Evolutionary conservation across 2,888 invertebrate species (phyloP).

Genomic region (Sericinus montela): DNA sequence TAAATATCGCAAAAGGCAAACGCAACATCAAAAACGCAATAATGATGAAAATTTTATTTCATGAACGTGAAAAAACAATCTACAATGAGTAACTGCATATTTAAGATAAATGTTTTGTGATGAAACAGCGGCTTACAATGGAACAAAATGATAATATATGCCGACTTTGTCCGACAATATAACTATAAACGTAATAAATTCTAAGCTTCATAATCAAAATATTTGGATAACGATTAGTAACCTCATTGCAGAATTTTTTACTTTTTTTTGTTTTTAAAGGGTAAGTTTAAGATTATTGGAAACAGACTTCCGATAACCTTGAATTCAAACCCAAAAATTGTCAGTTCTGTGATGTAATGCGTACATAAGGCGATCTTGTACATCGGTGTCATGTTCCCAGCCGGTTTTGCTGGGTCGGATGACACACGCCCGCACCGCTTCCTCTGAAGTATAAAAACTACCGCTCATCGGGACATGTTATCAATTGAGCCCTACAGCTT

Average conservation of each 20-base stretch:
- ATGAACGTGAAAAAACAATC: background rate
- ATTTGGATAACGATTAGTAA: background rate
- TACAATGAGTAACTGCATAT: background rate
- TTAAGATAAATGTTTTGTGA: background rate
- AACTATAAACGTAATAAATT: background rate
- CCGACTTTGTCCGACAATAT: too few species aligned
- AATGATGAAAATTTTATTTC: background rate
- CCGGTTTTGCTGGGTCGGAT: constrained; percentile 64
- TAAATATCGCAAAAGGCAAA: too few species aligned
- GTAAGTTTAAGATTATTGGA: constrained; percentile 27
- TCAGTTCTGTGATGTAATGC: constrained; percentile 59
- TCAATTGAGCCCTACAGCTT: constrained; percentile 57
- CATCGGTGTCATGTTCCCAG: constrained; percentile 57
- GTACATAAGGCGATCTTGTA: constrained; percentile 27
- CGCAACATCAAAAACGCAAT: background rate
- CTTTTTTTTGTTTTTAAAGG: background rate
- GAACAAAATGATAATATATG: too few species aligned
- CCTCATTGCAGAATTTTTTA: background rate
- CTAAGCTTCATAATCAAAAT: background rate
- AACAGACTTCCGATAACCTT: constrained; percentile 58
- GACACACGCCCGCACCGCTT: constrained; percentile 44
- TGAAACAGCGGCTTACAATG: background rate
- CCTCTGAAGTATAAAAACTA: constrained; percentile 67
- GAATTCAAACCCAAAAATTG: constrained; percentile 53
- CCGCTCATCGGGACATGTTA: constrained; percentile 49